Evolutionary conservation across 2,113 vertebrate species (phyloP).

Genomic region (Corythornis vintsioides): DNA sequence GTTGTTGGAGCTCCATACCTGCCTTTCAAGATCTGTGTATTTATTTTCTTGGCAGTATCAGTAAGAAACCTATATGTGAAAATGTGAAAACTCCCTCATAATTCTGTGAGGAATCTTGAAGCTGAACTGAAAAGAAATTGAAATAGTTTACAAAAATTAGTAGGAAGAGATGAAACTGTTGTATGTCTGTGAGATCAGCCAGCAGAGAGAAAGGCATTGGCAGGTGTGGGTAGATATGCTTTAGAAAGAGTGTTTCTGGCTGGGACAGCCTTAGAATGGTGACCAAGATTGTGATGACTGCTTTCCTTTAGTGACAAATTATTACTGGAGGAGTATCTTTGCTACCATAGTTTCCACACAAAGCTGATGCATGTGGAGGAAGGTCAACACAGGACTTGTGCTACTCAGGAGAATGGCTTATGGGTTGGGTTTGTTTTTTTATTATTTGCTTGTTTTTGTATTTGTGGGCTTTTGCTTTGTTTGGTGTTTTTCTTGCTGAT

Average conservation of each 20-base stretch:
- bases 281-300: neutral
- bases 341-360: neutral
- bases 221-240: neutral
- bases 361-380: neutral
- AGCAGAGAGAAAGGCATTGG: neutral
- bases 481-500: too few species aligned
- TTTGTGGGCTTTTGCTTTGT: too few species aligned
- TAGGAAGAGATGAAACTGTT: neutral
- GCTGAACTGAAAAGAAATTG: neutral
- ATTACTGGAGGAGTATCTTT: neutral
- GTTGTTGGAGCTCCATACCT: neutral
- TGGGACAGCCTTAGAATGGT: neutral
- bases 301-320: neutral
- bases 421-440: too few species aligned
- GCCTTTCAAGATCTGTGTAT: neutral
- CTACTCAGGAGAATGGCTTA: neutral
- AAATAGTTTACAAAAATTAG: neutral
- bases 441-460: too few species aligned
- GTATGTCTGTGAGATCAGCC: neutral
- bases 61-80: neutral
- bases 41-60: neutral
- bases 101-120: neutral
- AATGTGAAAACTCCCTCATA: neutral
- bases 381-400: neutral
- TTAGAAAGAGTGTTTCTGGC: neutral